These are phyloP conservation scores for Catocala sponsa DNA, from an alignment of 2,888 invertebrate species.

Conservation along the genomic window DNA sequence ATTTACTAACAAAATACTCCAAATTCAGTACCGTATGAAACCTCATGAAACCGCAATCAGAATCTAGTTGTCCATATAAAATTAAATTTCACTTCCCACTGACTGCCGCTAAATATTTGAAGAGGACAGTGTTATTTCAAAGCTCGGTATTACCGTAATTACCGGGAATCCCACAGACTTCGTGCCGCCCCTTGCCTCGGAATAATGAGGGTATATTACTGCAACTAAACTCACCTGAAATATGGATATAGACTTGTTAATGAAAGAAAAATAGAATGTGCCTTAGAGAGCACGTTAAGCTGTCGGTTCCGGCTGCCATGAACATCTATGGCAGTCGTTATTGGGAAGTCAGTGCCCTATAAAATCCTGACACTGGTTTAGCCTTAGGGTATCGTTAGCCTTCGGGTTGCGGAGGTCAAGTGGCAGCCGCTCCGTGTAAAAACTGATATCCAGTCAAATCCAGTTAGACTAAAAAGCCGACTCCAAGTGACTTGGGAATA, in stretches of 20 bases:
- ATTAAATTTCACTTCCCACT: constrained; percentile 44
- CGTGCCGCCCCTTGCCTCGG: constrained; percentile 46
- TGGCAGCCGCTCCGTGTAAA: too few species aligned
- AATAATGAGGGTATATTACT: constrained; percentile 38
- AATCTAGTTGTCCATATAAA: constrained; percentile 35
- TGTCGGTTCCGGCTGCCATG: too few species aligned
- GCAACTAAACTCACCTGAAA: constrained; percentile 38
- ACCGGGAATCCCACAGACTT: constrained; percentile 56
- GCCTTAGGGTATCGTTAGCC: too few species aligned
- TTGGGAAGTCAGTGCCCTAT: too few species aligned
- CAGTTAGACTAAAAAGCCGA: too few species aligned
- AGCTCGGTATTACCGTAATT: constrained; percentile 54
- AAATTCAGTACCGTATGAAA: constrained; percentile 3
- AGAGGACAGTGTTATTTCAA: constrained; percentile 50
- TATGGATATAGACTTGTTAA: constrained; percentile 31
- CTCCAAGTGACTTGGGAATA: too few species aligned
- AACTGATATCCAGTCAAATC: too few species aligned
- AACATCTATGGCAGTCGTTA: too few species aligned
- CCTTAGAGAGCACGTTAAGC: too few species aligned
- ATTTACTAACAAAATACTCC: constrained; percentile 28
- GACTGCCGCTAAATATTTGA: constrained; percentile 51
- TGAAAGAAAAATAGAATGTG: constrained; percentile 36
- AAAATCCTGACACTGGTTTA: too few species aligned
- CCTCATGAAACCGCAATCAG: constrained; percentile 21
- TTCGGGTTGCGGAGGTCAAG: too few species aligned